phyloP scores from a whole-genome alignment of 1,140 invertebrate genomes.

The Drosophila burlai region DNA sequence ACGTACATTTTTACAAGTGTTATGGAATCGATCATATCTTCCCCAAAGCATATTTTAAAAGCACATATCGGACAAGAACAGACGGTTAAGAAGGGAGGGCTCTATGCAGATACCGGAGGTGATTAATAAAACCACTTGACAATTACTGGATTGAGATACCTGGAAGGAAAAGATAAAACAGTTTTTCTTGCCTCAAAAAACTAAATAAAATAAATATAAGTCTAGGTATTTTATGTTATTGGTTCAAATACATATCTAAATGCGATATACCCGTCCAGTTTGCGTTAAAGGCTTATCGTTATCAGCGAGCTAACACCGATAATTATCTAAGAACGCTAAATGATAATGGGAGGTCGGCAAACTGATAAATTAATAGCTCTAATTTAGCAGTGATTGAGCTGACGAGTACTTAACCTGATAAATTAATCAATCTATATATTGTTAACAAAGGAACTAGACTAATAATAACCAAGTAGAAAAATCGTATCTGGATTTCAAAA shows the following conservation, averaged over 20 bases:
- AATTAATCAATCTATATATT: neutral
- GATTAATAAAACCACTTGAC: conserved; percentile 7
- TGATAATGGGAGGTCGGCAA: neutral
- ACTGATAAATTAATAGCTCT: conserved; percentile 1
- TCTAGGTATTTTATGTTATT: neutral
- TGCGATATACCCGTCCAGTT: neutral
- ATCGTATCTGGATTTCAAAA: no score
- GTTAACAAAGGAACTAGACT: neutral
- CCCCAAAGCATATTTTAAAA: no score
- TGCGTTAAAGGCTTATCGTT: neutral
- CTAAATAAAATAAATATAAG: neutral
- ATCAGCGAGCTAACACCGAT: neutral
- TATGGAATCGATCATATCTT: neutral
- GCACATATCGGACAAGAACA: neutral
- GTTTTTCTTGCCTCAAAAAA: neutral
- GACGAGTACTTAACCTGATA: neutral
- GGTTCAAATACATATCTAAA: neutral
- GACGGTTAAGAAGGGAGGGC: neutral
- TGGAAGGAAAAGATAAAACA: neutral
- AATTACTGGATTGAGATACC: neutral
- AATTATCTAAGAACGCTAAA: neutral
- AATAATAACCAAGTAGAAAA: neutral
- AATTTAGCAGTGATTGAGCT: conserved; percentile 1
- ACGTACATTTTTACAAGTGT: neutral
- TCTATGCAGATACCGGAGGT: neutral